Evolutionary conservation across 2,888 invertebrate species (phyloP).

Genomic region (Corbicula japonica): DNA sequence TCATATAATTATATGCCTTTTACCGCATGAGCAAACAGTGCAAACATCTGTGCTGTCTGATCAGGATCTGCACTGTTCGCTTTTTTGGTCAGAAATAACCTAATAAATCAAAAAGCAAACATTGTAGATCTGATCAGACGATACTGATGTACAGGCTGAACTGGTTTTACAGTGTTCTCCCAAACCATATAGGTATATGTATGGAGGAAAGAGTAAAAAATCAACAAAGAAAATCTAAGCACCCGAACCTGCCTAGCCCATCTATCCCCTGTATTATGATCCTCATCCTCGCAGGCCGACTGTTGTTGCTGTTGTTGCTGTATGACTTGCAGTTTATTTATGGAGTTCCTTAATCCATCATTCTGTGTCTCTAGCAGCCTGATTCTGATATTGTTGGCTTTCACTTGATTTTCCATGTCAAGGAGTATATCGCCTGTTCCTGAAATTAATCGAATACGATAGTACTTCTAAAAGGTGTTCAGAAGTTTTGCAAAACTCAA

Average conservation of each 20-base stretch:
- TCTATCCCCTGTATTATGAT: constrained; percentile 8
- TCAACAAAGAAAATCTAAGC: background rate
- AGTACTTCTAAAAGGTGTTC: no score
- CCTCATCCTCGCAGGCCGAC: constrained; percentile 10
- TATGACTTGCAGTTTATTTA: constrained; percentile 68
- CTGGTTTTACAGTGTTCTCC: background rate
- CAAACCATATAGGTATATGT: background rate
- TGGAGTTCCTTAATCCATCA: constrained; percentile 78
- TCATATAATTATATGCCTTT: no score
- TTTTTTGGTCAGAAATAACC: no score
- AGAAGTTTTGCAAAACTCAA: no score
- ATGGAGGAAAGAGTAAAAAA: background rate
- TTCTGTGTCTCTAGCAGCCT: constrained; percentile 84
- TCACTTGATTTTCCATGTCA: constrained; percentile 86
- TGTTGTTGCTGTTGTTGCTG: constrained; percentile 47
- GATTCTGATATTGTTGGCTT: constrained; percentile 84
- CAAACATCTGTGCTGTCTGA: no score
- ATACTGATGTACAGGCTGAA: background rate
- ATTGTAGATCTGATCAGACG: background rate
- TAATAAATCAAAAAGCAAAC: no score
- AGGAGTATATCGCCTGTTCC: constrained; percentile 83
- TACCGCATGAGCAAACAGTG: no score
- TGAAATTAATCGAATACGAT: no score
- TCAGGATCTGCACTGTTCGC: no score
- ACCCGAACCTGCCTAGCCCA: constrained; percentile 62